Base-by-base conservation (phyloP, 1,140 invertebrate genomes). In the Harpegnathos saltator region DNA sequence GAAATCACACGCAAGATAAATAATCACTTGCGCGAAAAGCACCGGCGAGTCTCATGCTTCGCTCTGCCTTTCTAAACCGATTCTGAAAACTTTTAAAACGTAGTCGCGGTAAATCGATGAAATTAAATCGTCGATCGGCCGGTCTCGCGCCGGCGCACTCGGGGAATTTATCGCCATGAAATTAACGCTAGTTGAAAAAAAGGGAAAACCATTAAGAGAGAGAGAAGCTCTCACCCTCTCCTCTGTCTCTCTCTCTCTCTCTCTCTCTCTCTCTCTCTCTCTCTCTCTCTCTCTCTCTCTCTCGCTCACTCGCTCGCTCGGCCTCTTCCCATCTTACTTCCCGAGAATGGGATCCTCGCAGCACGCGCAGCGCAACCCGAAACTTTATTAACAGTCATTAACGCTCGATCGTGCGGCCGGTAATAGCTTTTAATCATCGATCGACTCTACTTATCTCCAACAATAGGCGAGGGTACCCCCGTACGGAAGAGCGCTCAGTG, bases 311-410 rank as follows among this genome's bases (percentile, higher is more conserved):
- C 17, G 29, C 5, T 3, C 29, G 5, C 24, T 24, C n/a, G 7
- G 3, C 12, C n/a, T 44, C 38, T 44, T 24, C 29, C 38, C 7
- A 44, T 44, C 15, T 73, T 14, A 22, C 56, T 26, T 44, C n/a
- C 9, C 7, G 17, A 63, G 26, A n/a, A 14, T 44, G 3, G 61
- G 33, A 62, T 83, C 58, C 29, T 61, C 24, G 33, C 7, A 0
- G 26, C n/a, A n/a, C 26, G 24, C 7, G 15, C 11, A 62, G 50
- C 11, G 33, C n/a, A 82, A 54, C 48, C 54, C 19, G 52, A 62
- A 73, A 62, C 54, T 81, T 58, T 73, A 50, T 75, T 63, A 75
- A 54, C 44, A 33, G 52, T 69, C 52, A 78, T 69, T 58, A 69
- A 78, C 19, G 50, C 5, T 22, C 19, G 50, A 68, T 38, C 22